Evolutionary conservation across 2,888 invertebrate genomes (phyloP).

Genomic region (Lepidocyrtinus sp.): DNA sequence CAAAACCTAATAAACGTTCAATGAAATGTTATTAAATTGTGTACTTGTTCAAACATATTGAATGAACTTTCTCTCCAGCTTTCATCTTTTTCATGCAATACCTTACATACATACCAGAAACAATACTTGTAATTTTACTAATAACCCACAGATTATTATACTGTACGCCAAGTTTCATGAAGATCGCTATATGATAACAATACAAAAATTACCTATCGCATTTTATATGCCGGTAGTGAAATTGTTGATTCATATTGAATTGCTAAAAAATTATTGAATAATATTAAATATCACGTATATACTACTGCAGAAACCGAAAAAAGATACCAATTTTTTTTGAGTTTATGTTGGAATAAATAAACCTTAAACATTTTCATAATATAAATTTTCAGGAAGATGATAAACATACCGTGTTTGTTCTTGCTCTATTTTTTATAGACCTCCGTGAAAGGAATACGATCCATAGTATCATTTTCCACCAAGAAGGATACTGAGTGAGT

Average conservation of each 20-base stretch:
- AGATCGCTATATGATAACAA: conserved; percentile 15
- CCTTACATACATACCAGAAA: conserved; percentile 40
- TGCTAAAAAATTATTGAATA: conserved; percentile 27
- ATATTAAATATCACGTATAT: conserved; percentile 10
- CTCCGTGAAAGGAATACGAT: conserved; percentile 88
- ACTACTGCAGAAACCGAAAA: background rate
- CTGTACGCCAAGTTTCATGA: conserved; percentile 19
- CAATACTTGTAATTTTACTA: conserved; percentile 29
- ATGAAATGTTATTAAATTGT: no score
- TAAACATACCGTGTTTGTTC: conserved; percentile 49
- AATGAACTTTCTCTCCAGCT: conserved; percentile 54
- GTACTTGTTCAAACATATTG: conserved; percentile 9
- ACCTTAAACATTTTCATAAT: no score
- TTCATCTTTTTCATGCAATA: conserved; percentile 59
- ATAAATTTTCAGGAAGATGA: conserved; percentile 48
- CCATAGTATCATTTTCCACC: conserved; percentile 85
- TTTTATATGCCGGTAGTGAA: conserved; percentile 40
- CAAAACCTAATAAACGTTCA: no score
- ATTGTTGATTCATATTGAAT: conserved; percentile 62
- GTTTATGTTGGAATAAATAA: no score
- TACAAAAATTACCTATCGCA: conserved; percentile 49
- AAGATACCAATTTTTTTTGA: conserved; percentile 4
- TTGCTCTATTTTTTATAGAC: conserved; percentile 78
- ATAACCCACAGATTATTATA: conserved; percentile 22
- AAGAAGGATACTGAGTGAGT: conserved; percentile 74